Evolutionary conservation across 1,140 invertebrate genomes (phyloP).

Genomic region (Polyergus mexicanus): DNA sequence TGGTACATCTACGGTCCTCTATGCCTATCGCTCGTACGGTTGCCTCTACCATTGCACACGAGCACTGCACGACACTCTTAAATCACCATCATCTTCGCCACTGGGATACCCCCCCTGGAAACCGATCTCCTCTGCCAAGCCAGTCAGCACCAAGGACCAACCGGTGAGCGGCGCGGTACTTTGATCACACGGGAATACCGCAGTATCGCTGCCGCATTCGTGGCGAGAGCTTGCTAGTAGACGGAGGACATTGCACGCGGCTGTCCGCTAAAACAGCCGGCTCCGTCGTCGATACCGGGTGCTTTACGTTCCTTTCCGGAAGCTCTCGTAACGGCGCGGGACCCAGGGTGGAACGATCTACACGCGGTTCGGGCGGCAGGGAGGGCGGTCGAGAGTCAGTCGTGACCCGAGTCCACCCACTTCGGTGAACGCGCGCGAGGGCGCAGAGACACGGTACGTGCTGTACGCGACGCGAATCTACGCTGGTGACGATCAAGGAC

Average conservation of each 20-base stretch:
- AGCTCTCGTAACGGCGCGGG: not conserved
- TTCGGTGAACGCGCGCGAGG: slow-evolving; percentile 21
- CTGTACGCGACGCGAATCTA: slow-evolving; percentile 42
- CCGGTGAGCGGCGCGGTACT: not conserved
- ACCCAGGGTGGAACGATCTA: slow-evolving; percentile 25
- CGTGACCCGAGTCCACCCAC: slow-evolving; percentile 50
- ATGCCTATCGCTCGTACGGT: slow-evolving; percentile 69
- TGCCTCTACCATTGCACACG: slow-evolving; percentile 83
- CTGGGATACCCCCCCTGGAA: slow-evolving; percentile 43
- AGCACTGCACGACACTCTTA: slow-evolving; percentile 79
- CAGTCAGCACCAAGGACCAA: slow-evolving; percentile 27
- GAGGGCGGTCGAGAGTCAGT: not conserved
- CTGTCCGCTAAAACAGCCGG: slow-evolving; percentile 6
- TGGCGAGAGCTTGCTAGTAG: slow-evolving; percentile 30
- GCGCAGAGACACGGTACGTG: slow-evolving; percentile 2
- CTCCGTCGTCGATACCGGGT: slow-evolving; percentile 1
- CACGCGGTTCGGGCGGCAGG: slow-evolving; percentile 14
- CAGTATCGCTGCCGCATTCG: slow-evolving; percentile 33
- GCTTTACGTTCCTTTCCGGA: not conserved
- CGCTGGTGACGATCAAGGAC: slow-evolving; percentile 15
- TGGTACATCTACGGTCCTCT: slow-evolving; percentile 85
- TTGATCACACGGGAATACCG: slow-evolving; percentile 7
- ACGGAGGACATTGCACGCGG: slow-evolving; percentile 33
- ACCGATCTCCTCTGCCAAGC: slow-evolving; percentile 1
- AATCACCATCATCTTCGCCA: slow-evolving; percentile 77